Evolutionary conservation across 2,888 invertebrate genomes (phyloP).

Genomic region (Formica aserva): DNA sequence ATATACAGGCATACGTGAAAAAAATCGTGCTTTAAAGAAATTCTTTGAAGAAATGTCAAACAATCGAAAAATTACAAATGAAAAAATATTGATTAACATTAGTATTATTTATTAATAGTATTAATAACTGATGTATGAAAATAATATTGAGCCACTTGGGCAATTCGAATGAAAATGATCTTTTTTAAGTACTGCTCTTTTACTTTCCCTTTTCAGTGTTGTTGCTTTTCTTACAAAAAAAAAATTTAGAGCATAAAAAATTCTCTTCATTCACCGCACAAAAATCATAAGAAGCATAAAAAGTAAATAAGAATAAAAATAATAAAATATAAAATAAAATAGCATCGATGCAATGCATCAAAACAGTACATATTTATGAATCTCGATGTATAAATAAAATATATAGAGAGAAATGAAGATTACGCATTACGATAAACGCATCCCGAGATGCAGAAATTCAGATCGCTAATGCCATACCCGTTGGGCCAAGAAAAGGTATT

Average conservation of each 20-base stretch:
- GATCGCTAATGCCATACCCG: conserved; percentile 56
- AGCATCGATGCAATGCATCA: not conserved
- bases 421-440: not conserved
- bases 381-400: not conserved
- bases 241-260: not conserved
- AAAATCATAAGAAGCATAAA: not conserved
- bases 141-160: not conserved
- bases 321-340: conserved; percentile 2
- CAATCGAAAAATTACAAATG: not conserved
- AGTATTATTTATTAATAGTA: not conserved
- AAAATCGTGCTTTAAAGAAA: not conserved
- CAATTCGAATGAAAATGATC: not conserved
- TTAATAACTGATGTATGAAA: not conserved
- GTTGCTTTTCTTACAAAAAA: not conserved
- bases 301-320: not conserved
- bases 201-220: not conserved
- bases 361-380: not conserved
- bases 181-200: not conserved
- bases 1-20: not conserved
- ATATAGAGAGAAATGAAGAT: not conserved
- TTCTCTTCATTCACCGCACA: not conserved
- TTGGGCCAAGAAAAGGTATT: conserved; percentile 62
- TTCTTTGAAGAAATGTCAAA: not conserved
- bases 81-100: conserved; percentile 11
- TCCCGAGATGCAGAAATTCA: conserved; percentile 61